Conservation (phyloP, 2,888 invertebrate species). For the Euspilapteryx auroguttella region DNA sequence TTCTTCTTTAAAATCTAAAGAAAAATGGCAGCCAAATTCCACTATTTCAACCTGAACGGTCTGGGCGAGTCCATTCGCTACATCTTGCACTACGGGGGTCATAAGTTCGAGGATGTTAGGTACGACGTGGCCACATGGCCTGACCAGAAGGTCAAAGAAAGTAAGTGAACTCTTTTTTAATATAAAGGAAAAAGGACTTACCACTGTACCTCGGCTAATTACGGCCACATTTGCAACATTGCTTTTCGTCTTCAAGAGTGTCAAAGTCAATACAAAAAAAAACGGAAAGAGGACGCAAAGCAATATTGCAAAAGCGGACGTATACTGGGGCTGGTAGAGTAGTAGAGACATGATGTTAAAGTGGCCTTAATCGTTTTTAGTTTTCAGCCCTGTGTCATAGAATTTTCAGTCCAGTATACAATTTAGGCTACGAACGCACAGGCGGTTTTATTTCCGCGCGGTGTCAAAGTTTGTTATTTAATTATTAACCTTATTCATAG, state of each 20-base stretch:
- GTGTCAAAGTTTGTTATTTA: too few species aligned
- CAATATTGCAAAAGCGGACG: too few species aligned
- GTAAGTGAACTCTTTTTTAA: neutral
- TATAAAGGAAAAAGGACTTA: neutral
- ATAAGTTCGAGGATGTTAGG: conserved; percentile 17
- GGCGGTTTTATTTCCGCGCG: too few species aligned
- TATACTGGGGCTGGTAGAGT: neutral
- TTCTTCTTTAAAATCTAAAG: too few species aligned
- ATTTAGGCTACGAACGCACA: too few species aligned
- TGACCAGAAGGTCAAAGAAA: conserved; percentile 3
- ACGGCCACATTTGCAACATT: too few species aligned
- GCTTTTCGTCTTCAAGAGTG: too few species aligned
- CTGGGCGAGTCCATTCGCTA: conserved; percentile 28
- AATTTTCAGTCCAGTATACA: too few species aligned
- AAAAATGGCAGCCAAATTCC: conserved; percentile 21
- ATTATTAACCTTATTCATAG: too few species aligned
- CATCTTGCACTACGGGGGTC: conserved; percentile 31
- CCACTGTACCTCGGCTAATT: neutral
- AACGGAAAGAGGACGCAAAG: too few species aligned
- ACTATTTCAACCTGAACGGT: conserved; percentile 27
- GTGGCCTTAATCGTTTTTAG: neutral
- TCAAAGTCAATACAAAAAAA: too few species aligned
- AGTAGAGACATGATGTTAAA: neutral
- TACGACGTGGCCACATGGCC: conserved; percentile 3
- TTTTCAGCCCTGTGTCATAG: too few species aligned